Percentiles rank a stretch among this genome's conserved stretches.
These are phyloP conservation scores for Oscarella lobularis DNA, from an alignment of 37 sponge, comb jelly and placozoan genomes.

Conservation along the genomic window DNA sequence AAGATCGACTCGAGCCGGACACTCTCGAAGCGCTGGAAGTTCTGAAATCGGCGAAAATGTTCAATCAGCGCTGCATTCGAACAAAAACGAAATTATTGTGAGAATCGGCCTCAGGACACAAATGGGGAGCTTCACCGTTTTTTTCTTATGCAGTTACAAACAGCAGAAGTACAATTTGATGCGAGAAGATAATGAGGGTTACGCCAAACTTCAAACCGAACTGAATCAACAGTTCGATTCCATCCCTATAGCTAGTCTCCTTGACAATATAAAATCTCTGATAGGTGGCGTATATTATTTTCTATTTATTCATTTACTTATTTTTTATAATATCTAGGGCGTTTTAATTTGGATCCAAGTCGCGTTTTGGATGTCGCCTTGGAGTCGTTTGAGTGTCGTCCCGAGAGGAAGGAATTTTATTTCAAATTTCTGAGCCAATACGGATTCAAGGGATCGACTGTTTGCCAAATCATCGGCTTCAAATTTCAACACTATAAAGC, in stretches of 20 bases:
- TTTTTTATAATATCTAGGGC: constrained; percentile 34
- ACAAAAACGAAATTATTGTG: constrained; percentile 83
- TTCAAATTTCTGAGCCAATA: constrained; percentile 48
- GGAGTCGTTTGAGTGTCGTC: constrained; percentile 79
- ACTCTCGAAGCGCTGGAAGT: constrained; percentile 61
- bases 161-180: constrained; percentile 99
- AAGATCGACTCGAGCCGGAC: constrained; percentile 84
- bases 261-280: constrained; percentile 64
- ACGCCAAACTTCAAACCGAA: constrained; percentile 82
- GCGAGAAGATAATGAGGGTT: constrained; percentile 97
- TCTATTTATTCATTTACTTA: background rate
- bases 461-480: constrained; percentile 82
- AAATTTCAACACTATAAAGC: constrained; percentile 69
- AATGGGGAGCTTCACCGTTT: no score
- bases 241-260: constrained; percentile 17
- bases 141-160: constrained; percentile 54
- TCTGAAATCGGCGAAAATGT: constrained; percentile 52
- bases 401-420: constrained; percentile 66
- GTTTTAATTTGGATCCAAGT: constrained; percentile 92
- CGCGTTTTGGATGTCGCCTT: constrained; percentile 88
- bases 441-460: constrained; percentile 59
- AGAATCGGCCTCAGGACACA: constrained; percentile 14
- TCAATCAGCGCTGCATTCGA: constrained; percentile 81
- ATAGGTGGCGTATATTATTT: constrained; percentile 33
- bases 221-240: constrained; percentile 44